phyloP scores from a whole-genome alignment of 2,113 vertebrate genomes.

The Tor tambroides region DNA sequence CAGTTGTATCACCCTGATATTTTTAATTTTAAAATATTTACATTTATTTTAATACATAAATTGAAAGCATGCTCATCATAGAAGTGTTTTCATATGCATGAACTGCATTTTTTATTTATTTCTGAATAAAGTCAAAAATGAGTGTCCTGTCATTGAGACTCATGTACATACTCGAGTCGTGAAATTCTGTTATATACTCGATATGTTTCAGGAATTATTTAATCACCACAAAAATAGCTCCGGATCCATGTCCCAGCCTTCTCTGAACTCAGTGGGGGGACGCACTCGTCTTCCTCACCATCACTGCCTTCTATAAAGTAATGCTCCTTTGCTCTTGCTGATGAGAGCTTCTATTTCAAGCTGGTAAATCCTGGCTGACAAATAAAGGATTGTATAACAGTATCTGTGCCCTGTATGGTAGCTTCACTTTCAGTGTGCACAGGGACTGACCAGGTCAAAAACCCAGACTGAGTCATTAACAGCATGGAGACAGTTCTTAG shows the following conservation, averaged over 20 bases:
- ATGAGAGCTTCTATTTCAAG: constrained; percentile 63
- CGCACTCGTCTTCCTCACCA: constrained; percentile 20
- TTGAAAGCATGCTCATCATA: neutral
- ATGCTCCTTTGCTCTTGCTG: constrained; percentile 43
- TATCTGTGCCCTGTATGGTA: constrained; percentile 29
- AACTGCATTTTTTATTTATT: neutral
- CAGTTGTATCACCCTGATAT: neutral
- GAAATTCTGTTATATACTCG: neutral
- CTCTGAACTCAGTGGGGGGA: constrained; percentile 27
- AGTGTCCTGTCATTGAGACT: neutral
- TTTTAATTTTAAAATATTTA: neutral
- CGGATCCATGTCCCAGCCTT: constrained; percentile 32
- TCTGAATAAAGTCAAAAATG: neutral
- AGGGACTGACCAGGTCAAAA: constrained; percentile 35
- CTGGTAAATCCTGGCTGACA: constrained; percentile 56
- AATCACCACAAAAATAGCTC: constrained; percentile 39
- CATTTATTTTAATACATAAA: neutral
- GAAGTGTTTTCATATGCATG: neutral
- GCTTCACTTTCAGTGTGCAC: constrained; percentile 30
- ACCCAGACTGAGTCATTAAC: constrained; percentile 32
- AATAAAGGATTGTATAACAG: constrained; percentile 51
- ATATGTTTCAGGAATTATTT: neutral
- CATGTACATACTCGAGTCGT: neutral
- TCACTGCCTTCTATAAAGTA: constrained; percentile 35
- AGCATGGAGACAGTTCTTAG: constrained; percentile 22